Percentiles rank a stretch among this genome's conserved stretches.
phyloP scores from a whole-genome alignment of 1,140 invertebrate genomes.

The Leptoteleia sp. region DNA sequence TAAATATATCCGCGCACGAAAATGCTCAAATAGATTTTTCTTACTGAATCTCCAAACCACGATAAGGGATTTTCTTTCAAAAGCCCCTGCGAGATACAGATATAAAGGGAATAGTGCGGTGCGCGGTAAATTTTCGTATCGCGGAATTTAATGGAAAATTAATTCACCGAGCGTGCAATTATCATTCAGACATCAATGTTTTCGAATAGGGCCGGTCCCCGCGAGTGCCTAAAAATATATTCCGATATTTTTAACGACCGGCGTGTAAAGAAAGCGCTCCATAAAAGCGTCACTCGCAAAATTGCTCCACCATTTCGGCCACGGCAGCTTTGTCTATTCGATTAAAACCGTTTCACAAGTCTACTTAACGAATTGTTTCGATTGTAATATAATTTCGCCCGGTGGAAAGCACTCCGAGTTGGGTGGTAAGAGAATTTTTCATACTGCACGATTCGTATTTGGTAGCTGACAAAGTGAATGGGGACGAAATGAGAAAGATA shows the following conservation, averaged over 20 bases:
- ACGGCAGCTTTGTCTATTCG: slow-evolving; percentile 2
- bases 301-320: slow-evolving; percentile 25
- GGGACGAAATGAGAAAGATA: slow-evolving; percentile 51
- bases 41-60: slow-evolving; percentile 57
- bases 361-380: slow-evolving; percentile 29
- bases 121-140: slow-evolving; percentile 29
- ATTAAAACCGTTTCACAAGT: slow-evolving; percentile 29
- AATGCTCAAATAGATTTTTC: slow-evolving; percentile 74
- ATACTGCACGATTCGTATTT: slow-evolving; percentile 52
- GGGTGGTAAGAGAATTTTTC: slow-evolving; percentile 38
- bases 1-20: slow-evolving; percentile 75
- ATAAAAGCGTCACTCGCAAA: slow-evolving; percentile 12
- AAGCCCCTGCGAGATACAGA: slow-evolving; percentile 48
- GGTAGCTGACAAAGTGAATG: slow-evolving; percentile 42
- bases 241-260: slow-evolving; percentile 2
- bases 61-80: slow-evolving; percentile 70
- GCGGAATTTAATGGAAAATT: slow-evolving; percentile 37
- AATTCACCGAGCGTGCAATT: slow-evolving; percentile 10
- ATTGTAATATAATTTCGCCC: slow-evolving; percentile 48
- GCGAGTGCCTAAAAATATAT: too few species aligned
- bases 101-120: slow-evolving; percentile 5
- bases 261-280: background rate
- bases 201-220: too few species aligned
- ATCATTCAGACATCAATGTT: slow-evolving; percentile 12
- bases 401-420: too few species aligned